phyloP scores from a whole-genome alignment of 2,113 vertebrate species.

The Stegostoma tigrinum region DNA sequence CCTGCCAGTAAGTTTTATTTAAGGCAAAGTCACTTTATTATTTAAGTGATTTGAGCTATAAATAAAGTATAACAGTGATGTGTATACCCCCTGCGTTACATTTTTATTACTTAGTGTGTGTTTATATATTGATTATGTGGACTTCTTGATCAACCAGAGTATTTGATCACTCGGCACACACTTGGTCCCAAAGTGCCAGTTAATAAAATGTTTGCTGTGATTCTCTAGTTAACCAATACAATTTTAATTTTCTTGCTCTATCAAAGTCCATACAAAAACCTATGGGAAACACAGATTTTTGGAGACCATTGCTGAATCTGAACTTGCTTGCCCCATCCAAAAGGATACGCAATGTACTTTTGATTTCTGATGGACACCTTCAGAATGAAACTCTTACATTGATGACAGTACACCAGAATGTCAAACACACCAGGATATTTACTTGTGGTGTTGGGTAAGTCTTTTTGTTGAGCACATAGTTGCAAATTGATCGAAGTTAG shows the following conservation, averaged over 20 bases:
- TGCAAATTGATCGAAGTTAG: not conserved
- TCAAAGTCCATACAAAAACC: constrained; percentile 53
- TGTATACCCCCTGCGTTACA: too few species aligned
- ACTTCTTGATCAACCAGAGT: too few species aligned
- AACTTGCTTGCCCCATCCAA: constrained; percentile 64
- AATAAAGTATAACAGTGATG: too few species aligned
- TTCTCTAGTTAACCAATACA: too few species aligned
- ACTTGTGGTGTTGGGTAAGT: constrained; percentile 71
- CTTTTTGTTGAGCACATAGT: not conserved
- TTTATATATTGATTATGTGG: too few species aligned
- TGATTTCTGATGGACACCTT: constrained; percentile 77
- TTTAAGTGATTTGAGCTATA: too few species aligned
- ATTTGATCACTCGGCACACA: too few species aligned
- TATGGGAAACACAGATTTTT: constrained; percentile 77
- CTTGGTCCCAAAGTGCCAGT: too few species aligned
- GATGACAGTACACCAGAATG: constrained; percentile 58
- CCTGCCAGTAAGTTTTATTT: too few species aligned
- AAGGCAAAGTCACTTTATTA: too few species aligned
- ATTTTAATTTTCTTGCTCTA: constrained; percentile 13
- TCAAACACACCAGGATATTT: constrained; percentile 70
- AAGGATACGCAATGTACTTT: constrained; percentile 64
- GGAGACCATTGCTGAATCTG: constrained; percentile 66
- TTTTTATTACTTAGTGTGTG: too few species aligned
- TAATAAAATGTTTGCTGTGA: too few species aligned
- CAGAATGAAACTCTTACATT: constrained; percentile 63